Evolutionary conservation across 35 echinoderm and acorn worm species (phyloP).

Genomic region (Heliocidaris tuberculata): DNA sequence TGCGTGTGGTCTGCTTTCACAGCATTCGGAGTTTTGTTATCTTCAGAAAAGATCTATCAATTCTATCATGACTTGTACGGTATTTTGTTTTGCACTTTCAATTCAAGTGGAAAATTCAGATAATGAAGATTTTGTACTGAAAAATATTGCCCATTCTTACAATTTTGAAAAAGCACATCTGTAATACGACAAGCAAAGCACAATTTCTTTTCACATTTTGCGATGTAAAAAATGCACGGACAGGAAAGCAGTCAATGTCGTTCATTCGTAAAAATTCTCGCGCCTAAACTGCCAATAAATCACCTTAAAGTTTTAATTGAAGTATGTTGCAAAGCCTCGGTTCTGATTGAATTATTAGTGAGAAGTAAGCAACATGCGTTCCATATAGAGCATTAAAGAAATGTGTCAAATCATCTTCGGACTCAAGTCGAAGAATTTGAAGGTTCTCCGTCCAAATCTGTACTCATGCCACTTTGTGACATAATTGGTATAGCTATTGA

Average conservation of each 20-base stretch:
- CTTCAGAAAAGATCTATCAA: too few species aligned
- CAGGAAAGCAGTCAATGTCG: too few species aligned
- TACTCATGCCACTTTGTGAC: not conserved
- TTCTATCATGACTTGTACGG: too few species aligned
- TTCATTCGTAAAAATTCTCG: not conserved
- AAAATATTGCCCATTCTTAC: too few species aligned
- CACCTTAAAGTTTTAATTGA: not conserved
- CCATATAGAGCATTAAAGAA: not conserved
- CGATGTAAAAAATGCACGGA: too few species aligned
- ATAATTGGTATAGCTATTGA: not conserved
- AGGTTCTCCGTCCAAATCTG: not conserved
- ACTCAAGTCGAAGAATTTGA: not conserved
- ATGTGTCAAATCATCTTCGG: not conserved
- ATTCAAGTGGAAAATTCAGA: too few species aligned
- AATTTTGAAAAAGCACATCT: too few species aligned
- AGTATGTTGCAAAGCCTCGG: not conserved
- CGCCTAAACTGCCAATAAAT: not conserved
- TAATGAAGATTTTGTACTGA: too few species aligned
- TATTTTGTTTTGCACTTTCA: too few species aligned
- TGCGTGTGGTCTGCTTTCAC: not conserved
- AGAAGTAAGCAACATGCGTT: not conserved
- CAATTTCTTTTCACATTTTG: too few species aligned
- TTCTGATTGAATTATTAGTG: not conserved
- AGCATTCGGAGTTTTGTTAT: not conserved
- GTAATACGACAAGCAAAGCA: too few species aligned